Evolutionary conservation across 92 coral and sea anemone genomes (phyloP), one percentile per base, ranked within the genome.

Genomic region (Chrysogorgia sp.): DNA sequence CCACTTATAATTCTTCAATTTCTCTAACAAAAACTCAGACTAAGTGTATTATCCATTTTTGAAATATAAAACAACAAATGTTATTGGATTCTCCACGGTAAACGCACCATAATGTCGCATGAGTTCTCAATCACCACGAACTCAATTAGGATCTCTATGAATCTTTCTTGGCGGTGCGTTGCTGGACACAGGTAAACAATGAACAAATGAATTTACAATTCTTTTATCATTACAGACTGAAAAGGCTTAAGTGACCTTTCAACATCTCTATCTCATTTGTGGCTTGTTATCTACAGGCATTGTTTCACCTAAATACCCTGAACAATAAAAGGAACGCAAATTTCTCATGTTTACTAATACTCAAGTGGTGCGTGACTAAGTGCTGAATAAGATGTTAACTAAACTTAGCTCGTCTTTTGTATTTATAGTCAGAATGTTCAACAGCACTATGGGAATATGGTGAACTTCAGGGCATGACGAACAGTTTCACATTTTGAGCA

Each of bases 141-240:
- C 12, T 37, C 6, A 4, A 4, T 12, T 5, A 37, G 43, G 43
- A 37, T 37, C 5, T 5, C 43, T 4, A 37, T 12, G 43, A 12
- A 12, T 12, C 5, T 37, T 37, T 37, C 43, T 37, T 37, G 43
- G 43, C 6, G 43, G 43, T n/a, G n/a, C n/a, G n/a, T n/a, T n/a
- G n/a, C n/a, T n/a, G n/a, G n/a, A n/a, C 5, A 37, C 6, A 12
- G 12, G 43, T 37, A 4, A 4, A 5, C 12, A 37, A 7, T 57
- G 31, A 23, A 23, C 32, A 57, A 29, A 57, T 31, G 29, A 23
- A 23, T 57, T 57, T 57, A 57, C 63, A 29, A 57, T 57, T 13
- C 63, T 57, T 57, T 57, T 57, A 57, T 57, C 63, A 23, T 57
- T 57, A 57, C 31, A 29, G 63, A 3, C 63, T 57, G 17, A 57